These are phyloP conservation scores for Pan troglodytes DNA, from an alignment of 2,113 vertebrate genomes.

Conservation along the genomic window DNA sequence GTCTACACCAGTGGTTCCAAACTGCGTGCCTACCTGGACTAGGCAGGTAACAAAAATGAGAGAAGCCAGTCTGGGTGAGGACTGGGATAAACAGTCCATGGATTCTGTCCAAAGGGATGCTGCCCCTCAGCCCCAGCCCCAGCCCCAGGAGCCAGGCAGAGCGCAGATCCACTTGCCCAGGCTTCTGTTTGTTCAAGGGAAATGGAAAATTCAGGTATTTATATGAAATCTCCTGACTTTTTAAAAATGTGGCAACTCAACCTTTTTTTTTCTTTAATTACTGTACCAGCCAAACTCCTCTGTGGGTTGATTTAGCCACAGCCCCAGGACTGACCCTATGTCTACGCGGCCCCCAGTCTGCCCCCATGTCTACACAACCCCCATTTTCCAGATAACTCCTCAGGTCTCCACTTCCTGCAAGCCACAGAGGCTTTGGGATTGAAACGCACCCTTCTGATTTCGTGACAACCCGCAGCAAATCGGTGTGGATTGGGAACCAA, in stretches of 20 bases:
- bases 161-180: fast-evolving
- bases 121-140: background rate
- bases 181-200: background rate
- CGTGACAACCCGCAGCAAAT: background rate
- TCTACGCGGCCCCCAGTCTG: too few relatives aligned
- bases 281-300: background rate
- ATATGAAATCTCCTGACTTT: background rate
- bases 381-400: background rate
- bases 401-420: background rate
- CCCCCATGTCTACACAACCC: background rate
- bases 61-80: background rate
- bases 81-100: fast-evolving
- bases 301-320: background rate
- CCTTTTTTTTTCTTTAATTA: background rate
- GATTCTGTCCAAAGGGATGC: fast-evolving
- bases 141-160: fast-evolving
- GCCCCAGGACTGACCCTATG: background rate
- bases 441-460: background rate
- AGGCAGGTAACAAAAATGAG: background rate
- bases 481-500: background rate
- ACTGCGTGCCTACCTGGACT: background rate
- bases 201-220: background rate
- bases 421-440: background rate
- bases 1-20: background rate
- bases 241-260: background rate